Base-by-base conservation (phyloP, 1,140 invertebrate species). In the Hormaphis cornu region DNA sequence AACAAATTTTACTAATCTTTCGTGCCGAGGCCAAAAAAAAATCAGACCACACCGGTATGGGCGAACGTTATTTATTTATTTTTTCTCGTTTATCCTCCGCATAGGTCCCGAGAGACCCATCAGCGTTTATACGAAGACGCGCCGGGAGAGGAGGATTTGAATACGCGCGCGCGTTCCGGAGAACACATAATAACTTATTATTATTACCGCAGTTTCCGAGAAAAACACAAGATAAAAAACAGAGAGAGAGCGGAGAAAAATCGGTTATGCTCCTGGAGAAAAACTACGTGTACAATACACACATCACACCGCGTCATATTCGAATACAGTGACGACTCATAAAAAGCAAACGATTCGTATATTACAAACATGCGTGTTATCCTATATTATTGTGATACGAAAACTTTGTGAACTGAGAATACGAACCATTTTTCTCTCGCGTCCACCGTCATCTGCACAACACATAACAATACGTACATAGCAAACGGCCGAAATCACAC, bases 171-270 rank as follows among this genome's bases (percentile, higher is more conserved):
- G 22, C 35, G 24, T 58, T 58, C 20, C 14, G 10, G 14, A 58
- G 40, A 58, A 8, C 33, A 58, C n/a, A n/a, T n/a, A n/a, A n/a
- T 58, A 58, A 58, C 54, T 58, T 58, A 58, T 58, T 58, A 58
- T 58, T 40, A 58, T n/a, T n/a, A n/a, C n/a, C n/a, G n/a, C 54
- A 16, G 54, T 58, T 40, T 37, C 12, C 33, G 10, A 20, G 5
- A n/a, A n/a, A n/a, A n/a, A n/a, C n/a, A n/a, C n/a, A n/a, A n/a
- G n/a, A n/a, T n/a, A n/a, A n/a, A n/a, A n/a, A n/a, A n/a, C n/a
- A n/a, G n/a, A n/a, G n/a, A n/a, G n/a, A n/a, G n/a, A n/a, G n/a
- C 14, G 3, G 12, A 40, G 14, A 20, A 40, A 56, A 58, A 58
- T 56, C 33, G 54, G 33, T 58, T 40, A 16, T n/a, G 18, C 18